Evolutionary conservation across 2,888 invertebrate species (phyloP), one percentile per base, ranked within the genome.

Genomic region (Tenthredo amoena): DNA sequence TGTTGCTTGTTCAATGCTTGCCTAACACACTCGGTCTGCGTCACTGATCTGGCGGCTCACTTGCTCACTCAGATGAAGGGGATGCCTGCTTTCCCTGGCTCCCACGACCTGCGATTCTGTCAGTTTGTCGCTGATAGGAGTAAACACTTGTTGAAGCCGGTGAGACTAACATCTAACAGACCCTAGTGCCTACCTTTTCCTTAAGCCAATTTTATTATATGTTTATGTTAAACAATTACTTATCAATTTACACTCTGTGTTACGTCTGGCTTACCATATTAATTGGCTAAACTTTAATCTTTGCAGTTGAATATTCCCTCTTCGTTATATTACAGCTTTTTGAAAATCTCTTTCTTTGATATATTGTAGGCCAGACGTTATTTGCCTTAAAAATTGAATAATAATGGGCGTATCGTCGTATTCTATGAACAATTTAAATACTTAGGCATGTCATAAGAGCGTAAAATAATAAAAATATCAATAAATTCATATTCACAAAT

Each of bases 111-210:
- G 94, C 96, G 96, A 95, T 98, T 98, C 96, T 98, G 98, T 96
- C 98, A 98, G 94, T 97, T 98, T 96, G 97, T 99, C 94, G 96
- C 98, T 95, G 98, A 99, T 95, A 97, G 99, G 95, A 99, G 99
- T 95, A 97, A 98, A 95, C 97, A 98, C 95, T 97, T 98, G 95
- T 96, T 99, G 95, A 97, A 96, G 96, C 98, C 98, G 98, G 99
- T 99, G 97, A 97, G 97, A 93, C 91, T 92, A 92, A 92, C 91
- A 92, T 91, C 91, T 93, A 92, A 92, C 91, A 91, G 87, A 86
- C 86, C 90, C 90, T 92, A 92, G 90, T 90, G 90, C 89, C 89
- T 88, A 88, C 88, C 88, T 43, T 68, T 89, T 84, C 79, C 34
- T 68, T 34, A 72, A 72, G 47, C 68, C 62, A 81, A 47, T 72